Base-by-base conservation (phyloP, 1,140 invertebrate species). In the Apis dorsata region DNA sequence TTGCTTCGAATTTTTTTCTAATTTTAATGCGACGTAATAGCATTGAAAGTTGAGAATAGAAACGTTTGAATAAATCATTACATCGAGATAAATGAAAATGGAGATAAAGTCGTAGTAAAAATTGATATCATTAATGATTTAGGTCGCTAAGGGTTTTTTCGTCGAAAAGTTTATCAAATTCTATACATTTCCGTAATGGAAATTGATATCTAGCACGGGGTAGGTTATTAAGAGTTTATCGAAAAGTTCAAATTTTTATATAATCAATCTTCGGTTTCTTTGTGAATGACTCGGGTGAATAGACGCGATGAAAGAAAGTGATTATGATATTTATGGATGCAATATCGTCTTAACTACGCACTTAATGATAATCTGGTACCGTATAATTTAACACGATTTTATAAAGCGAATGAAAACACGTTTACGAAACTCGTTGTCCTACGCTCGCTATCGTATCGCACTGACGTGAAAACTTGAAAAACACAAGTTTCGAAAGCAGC, bases 241-340 rank as follows among this genome's bases (percentile, higher is more conserved):
- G 34, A 44, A 44, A 44, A 44, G 34, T 44, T 44, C 15, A 34
- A 59, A 57, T 44, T 72, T 49, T 57, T 34, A 19, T 28, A 17
- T 12, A n/a, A 34, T n/a, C 21, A 9, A 24, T 2, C 17, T 17
- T 72, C 19, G 24, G 8, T 11, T 73, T 59, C 19, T n/a, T 59
- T 59, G 21, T 44, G 17, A 73, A 59, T 57, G 19, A 24, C 34
- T 49, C 12, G 15, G 9, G 59, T 24, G 59, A 63, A 24, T 62
- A n/a, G 44, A 12, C 51, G 4, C 13, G 24, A 8, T 49, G 44
- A 24, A 62, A 75, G 72, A 75, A 75, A 75, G 21, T 8, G 57
- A 75, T 62, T 75, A 75, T n/a, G 21, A 73, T 62, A 75, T 75
- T 60, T 75, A 75, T 49, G 34, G 34, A 21, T 44, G 57, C n/a